Conservation (phyloP, 2,888 invertebrate genomes). For the Pseudococcus longispinus region DNA sequence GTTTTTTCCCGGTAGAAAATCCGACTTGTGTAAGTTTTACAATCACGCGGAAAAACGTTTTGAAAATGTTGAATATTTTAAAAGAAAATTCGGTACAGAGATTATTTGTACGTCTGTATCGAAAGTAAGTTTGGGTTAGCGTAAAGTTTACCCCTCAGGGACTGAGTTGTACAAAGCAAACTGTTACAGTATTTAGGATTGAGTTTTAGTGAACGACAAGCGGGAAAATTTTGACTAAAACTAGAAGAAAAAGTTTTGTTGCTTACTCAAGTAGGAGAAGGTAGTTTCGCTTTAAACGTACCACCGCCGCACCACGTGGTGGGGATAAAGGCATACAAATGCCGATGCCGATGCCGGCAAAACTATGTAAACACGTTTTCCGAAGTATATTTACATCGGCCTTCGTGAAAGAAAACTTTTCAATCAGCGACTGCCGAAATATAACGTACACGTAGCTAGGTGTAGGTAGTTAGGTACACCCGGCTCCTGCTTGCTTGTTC, state of each 20-base stretch:
- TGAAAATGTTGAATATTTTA: constrained; percentile 39
- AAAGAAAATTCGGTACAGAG: constrained; percentile 29
- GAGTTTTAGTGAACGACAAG: constrained; percentile 33
- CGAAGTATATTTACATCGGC: constrained; percentile 51
- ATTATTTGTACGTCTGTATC: constrained; percentile 41
- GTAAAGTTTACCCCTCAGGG: constrained; percentile 41
- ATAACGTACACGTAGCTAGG: constrained; percentile 11
- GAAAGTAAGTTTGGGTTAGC: constrained; percentile 46
- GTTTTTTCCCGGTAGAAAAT: constrained; percentile 1
- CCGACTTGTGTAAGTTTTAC: constrained; percentile 19
- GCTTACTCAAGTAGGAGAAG: constrained; percentile 39
- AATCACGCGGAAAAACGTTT: constrained; percentile 38
- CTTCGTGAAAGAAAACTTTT: constrained; percentile 50
- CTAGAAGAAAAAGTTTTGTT: constrained; percentile 48
- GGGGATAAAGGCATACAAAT: constrained; percentile 38
- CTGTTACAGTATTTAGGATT: constrained; percentile 38
- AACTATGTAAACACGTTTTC: constrained; percentile 51
- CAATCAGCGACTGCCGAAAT: constrained; percentile 50
- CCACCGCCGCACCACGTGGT: neutral
- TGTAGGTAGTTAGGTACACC: neutral
- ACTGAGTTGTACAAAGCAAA: constrained; percentile 27
- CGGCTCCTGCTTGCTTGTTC: neutral
- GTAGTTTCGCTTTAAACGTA: constrained; percentile 9
- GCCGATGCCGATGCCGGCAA: neutral
- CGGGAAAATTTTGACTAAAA: constrained; percentile 47